These are phyloP conservation scores for Andricus quercusramuli DNA, from an alignment of 2,888 invertebrate genomes.

Conservation along the genomic window DNA sequence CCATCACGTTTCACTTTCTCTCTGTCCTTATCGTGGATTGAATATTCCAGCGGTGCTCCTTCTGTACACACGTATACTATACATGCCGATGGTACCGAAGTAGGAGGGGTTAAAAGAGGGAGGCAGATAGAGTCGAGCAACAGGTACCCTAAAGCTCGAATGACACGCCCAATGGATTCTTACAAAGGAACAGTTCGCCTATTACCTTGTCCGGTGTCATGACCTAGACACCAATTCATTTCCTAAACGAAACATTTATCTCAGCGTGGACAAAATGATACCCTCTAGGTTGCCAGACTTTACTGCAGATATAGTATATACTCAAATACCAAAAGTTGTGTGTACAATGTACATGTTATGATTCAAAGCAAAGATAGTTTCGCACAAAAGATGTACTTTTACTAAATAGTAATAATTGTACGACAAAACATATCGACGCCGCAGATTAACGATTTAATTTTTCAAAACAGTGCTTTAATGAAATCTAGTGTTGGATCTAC, in stretches of 20 bases:
- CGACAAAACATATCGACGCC: not conserved
- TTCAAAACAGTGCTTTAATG: no score
- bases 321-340: not conserved
- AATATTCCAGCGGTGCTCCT: conserved; percentile 59
- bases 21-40: conserved; percentile 57
- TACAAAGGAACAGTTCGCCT: conserved; percentile 60
- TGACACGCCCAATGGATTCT: conserved; percentile 71
- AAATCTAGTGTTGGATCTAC: no score
- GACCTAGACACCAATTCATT: conserved; percentile 22
- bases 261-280: not conserved
- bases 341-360: not conserved
- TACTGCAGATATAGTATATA: not conserved
- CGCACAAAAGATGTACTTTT: no score
- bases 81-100: conserved; percentile 49
- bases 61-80: conserved; percentile 57
- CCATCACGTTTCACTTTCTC: conserved; percentile 36
- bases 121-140: conserved; percentile 68
- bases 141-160: conserved; percentile 74
- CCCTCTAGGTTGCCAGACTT: not conserved
- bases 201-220: conserved; percentile 44
- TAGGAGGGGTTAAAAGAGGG: conserved; percentile 59
- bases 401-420: no score
- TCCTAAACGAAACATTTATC: not conserved
- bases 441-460: no score
- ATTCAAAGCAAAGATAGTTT: no score